phyloP scores from a whole-genome alignment of 2,113 vertebrate genomes.

The Morone saxatilis region DNA sequence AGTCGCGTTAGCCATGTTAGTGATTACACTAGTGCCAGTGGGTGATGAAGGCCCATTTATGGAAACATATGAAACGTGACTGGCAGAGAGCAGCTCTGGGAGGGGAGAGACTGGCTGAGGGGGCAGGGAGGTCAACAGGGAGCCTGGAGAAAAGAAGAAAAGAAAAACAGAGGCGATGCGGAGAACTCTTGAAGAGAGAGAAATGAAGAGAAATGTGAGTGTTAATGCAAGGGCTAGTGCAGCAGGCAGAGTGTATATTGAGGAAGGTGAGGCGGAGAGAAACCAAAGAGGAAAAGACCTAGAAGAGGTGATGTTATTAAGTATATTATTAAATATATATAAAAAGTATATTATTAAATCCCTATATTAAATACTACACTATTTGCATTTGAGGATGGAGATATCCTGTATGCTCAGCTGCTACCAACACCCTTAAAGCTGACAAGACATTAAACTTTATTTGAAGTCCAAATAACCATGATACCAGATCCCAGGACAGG shows the following conservation, averaged over 20 bases:
- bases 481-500: background rate
- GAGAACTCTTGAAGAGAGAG: background rate
- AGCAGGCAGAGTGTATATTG: background rate
- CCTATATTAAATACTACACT: background rate
- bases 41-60: slow-evolving; percentile 46
- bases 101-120: background rate
- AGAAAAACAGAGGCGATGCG: background rate
- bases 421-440: background rate
- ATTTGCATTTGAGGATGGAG: background rate
- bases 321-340: background rate
- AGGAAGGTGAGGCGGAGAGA: background rate
- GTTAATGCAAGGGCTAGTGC: background rate
- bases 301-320: background rate
- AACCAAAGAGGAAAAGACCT: background rate
- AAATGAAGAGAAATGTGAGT: background rate
- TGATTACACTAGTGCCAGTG: slow-evolving; percentile 25
- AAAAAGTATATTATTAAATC: background rate
- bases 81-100: slow-evolving; percentile 34
- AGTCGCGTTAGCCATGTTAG: slow-evolving; percentile 25
- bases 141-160: slow-evolving; percentile 4
- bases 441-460: background rate
- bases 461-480: background rate
- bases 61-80: slow-evolving; percentile 60
- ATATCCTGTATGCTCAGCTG: background rate
- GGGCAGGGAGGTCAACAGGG: slow-evolving; percentile 21